Percentiles rank a stretch among this genome's conserved stretches.
Conservation (phyloP, 2,113 vertebrate genomes). For the Sorex fumeus region DNA sequence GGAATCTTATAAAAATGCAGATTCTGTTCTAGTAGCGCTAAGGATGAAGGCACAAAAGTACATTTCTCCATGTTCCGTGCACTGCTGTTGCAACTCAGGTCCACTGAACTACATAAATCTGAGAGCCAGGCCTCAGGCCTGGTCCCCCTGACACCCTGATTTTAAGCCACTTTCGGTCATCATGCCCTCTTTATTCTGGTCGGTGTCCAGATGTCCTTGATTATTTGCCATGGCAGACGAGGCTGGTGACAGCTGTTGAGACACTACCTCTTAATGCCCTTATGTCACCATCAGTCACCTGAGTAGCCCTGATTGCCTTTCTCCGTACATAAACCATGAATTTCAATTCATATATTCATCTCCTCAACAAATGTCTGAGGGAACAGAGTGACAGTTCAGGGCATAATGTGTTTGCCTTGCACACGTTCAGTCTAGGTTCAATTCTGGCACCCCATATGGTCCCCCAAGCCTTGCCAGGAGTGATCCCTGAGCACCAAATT, state of each 20-base stretch:
- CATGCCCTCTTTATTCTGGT: slow-evolving; percentile 26
- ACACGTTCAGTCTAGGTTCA: too few species aligned
- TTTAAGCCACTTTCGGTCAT: slow-evolving; percentile 28
- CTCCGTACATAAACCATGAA: background rate
- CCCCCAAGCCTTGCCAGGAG: too few species aligned
- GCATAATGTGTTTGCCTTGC: too few species aligned
- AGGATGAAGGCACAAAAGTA: slow-evolving; percentile 23
- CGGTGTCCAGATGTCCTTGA: background rate
- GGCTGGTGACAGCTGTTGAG: background rate
- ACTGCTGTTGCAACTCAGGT: background rate
- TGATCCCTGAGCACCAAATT: too few species aligned
- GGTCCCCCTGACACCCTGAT: background rate
- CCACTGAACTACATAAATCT: background rate
- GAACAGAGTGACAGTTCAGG: too few species aligned
- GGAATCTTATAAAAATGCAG: slow-evolving; percentile 66
- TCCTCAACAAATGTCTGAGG: slow-evolving; percentile 6
- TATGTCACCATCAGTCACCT: slow-evolving; percentile 16
- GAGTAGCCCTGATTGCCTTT: background rate
- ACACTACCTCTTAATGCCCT: slow-evolving; percentile 14
- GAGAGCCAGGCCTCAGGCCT: background rate
- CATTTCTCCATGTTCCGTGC: background rate
- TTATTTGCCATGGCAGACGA: slow-evolving; percentile 14
- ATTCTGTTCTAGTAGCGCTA: slow-evolving; percentile 37
- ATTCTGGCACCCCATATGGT: too few species aligned
- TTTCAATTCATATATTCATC: slow-evolving; percentile 47